A percentile compares a stretch with the other conserved stretches of the same genome.
phyloP scores from a whole-genome alignment of 2,113 vertebrate species.

The Lepisosteus oculatus region DNA sequence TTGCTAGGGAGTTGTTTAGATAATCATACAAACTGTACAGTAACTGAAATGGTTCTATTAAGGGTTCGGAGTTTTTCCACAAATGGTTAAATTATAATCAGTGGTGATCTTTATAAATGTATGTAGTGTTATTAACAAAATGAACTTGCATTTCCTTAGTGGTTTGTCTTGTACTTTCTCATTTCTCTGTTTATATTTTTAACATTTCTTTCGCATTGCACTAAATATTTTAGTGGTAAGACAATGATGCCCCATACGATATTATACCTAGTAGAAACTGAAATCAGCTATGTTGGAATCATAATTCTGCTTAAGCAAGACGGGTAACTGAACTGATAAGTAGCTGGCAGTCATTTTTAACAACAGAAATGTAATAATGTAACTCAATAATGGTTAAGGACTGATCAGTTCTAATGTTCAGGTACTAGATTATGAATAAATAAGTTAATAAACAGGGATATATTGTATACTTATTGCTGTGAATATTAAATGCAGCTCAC shows the following conservation, averaged over 20 bases:
- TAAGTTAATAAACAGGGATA: slow-evolving; percentile 61
- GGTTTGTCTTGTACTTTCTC: slow-evolving; percentile 62
- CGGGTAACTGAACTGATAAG: slow-evolving; percentile 48
- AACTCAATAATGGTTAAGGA: slow-evolving; percentile 63
- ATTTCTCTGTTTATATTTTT: slow-evolving; percentile 52
- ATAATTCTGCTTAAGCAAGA: slow-evolving; percentile 45
- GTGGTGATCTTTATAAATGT: slow-evolving; percentile 79
- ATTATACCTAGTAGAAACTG: slow-evolving; percentile 50
- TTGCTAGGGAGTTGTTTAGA: slow-evolving; percentile 75
- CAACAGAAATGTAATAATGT: slow-evolving; percentile 57
- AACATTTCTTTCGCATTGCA: slow-evolving; percentile 61
- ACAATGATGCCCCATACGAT: slow-evolving; percentile 47
- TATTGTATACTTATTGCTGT: slow-evolving; percentile 44
- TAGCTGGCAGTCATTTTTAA: slow-evolving; percentile 41
- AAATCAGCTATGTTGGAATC: slow-evolving; percentile 53
- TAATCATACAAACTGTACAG: slow-evolving; percentile 87
- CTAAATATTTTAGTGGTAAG: slow-evolving; percentile 57
- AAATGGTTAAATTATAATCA: slow-evolving; percentile 82
- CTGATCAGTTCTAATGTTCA: slow-evolving; percentile 66
- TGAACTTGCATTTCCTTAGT: slow-evolving; percentile 57
- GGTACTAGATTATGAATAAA: slow-evolving; percentile 64
- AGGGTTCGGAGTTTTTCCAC: slow-evolving; percentile 71
- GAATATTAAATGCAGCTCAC: slow-evolving; percentile 38
- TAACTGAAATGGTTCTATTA: slow-evolving; percentile 68
- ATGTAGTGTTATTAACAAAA: slow-evolving; percentile 69